phyloP scores from a whole-genome alignment of 2,797 vertebrate genomes.

The Danio jaintianensis region DNA sequence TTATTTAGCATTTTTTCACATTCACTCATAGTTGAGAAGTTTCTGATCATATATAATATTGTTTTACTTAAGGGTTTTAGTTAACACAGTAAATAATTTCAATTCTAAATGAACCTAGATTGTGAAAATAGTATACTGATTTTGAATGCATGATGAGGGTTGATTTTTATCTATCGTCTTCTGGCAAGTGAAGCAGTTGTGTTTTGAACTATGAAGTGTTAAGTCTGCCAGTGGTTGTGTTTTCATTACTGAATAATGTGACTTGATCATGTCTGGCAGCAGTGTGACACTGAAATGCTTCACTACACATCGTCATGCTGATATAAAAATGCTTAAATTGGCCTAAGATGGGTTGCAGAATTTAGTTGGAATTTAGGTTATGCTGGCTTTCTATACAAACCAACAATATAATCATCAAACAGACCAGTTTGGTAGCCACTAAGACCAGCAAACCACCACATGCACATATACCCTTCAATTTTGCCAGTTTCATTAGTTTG shows the following conservation, averaged over 20 bases:
- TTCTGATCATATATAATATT: too few species aligned
- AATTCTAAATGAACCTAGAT: too few species aligned
- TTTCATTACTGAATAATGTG: not conserved
- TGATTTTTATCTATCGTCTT: not conserved
- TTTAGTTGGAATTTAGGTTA: not conserved
- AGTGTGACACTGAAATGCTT: not conserved
- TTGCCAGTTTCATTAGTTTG: too few species aligned
- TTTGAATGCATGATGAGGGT: too few species aligned
- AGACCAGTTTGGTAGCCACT: not conserved
- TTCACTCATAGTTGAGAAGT: too few species aligned
- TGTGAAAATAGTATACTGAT: too few species aligned
- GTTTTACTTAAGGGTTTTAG: too few species aligned
- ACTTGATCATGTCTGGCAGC: not conserved
- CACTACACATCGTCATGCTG: not conserved
- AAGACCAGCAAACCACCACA: not conserved
- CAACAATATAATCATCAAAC: too few species aligned
- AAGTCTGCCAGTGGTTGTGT: conserved; percentile 3
- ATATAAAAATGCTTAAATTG: not conserved
- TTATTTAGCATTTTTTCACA: too few species aligned
- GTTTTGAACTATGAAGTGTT: not conserved
- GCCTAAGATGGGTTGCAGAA: not conserved
- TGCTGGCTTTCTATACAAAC: not conserved
- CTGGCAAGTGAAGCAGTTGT: not conserved
- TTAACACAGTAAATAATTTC: too few species aligned
- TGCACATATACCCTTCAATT: too few species aligned